phyloP scores from a whole-genome alignment of 2,113 vertebrate genomes.

The Pteropus alecto region DNA sequence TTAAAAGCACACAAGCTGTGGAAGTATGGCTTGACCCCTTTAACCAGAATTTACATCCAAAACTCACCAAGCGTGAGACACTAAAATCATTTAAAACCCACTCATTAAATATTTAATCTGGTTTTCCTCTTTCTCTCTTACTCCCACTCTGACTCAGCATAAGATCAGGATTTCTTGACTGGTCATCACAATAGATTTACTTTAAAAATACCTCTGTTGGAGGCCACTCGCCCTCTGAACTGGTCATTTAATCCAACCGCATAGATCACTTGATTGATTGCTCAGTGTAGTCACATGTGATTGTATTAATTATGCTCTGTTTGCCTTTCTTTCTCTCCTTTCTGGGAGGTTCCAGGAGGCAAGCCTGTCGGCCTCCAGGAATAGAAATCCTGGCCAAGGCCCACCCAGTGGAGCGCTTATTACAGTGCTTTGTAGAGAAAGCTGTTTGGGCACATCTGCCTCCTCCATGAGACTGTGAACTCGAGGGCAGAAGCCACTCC shows the following conservation, averaged over 20 bases:
- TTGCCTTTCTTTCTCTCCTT: not conserved
- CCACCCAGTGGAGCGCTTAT: not conserved
- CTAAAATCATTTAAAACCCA: not conserved
- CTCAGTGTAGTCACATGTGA: not conserved
- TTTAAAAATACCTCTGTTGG: constrained; percentile 15
- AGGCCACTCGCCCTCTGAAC: constrained; percentile 16
- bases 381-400: not conserved
- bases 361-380: not conserved
- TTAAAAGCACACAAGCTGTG: not conserved
- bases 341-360: not conserved
- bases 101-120: constrained; percentile 67
- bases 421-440: not conserved
- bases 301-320: constrained; percentile 4
- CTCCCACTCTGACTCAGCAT: constrained; percentile 37
- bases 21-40: constrained; percentile 19
- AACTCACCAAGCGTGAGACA: not conserved
- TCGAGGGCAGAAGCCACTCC: not conserved
- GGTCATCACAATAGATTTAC: constrained; percentile 39
- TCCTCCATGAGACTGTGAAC: not conserved
- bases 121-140: not conserved
- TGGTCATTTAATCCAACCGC: constrained; percentile 23
- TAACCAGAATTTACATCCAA: constrained; percentile 41
- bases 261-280: constrained; percentile 10
- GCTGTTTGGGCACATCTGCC: not conserved
- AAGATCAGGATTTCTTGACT: constrained; percentile 29